Base-by-base conservation (phyloP, 2,113 vertebrate species). In the Hoplias malabaricus region DNA sequence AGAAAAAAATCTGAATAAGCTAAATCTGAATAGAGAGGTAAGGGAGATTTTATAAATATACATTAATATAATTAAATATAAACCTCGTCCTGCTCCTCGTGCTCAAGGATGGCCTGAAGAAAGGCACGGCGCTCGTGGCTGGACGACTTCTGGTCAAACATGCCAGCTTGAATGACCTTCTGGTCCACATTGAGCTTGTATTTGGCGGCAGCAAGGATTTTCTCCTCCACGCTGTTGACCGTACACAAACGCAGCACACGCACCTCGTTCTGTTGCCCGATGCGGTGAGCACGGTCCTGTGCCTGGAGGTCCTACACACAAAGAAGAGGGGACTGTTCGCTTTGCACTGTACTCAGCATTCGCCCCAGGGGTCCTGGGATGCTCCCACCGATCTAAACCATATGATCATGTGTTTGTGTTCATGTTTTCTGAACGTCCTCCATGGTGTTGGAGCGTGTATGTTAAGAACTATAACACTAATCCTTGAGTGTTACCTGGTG, bases 141-240 rank as follows among this genome's bases (percentile, higher is more conserved):
- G 6, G 96, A 98, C 0, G 98, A 99, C 53, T 99, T 99, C 90
- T 99, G 98, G 86, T 99, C 98, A 0, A 99, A 99, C 98, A 99
- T 99, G 13, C 98, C 98, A 0, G 98, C 98, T 75, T 99, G 97
- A 89, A 99, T 99, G 16, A 99, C 98, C 61, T 99, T 99, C 87
- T 99, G 98, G 72, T 99, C 98, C 27, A 99, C 98, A 0, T 99
- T 99, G 6, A 99, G 93, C 69, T 99, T 99, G 89, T 99, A 99
- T 29, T 99, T 99, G 85, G 98, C 98, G 0, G 98, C 98, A 0
- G 98, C 96, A 38, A 99, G 90, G 77, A 99, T 99, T 86, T 99
- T 99, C 75, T 99, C 98, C 87, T 99, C 98, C 87, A 99, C 98
- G 0, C 98, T 99, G 92, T 99, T 98, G 69, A 99, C 98, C 0